Evolutionary conservation across 2,113 vertebrate genomes (phyloP).

Genomic region (Baryphthengus martii): DNA sequence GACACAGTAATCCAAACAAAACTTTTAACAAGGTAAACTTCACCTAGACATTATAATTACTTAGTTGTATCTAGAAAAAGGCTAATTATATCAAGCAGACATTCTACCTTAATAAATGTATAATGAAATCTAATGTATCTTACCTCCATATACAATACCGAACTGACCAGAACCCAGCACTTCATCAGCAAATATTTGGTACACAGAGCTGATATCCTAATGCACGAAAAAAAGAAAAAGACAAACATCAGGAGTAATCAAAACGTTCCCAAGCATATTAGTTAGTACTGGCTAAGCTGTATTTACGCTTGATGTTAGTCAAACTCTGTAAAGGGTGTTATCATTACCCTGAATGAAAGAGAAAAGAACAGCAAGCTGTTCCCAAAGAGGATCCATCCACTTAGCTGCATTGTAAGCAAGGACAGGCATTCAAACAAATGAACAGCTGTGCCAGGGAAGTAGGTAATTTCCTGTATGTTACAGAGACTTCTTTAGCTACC

Average conservation of each 20-base stretch:
- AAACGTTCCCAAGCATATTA: neutral
- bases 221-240: neutral
- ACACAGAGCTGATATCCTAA: constrained; percentile 96
- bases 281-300: neutral
- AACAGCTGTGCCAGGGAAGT: neutral
- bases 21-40: neutral
- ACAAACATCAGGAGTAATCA: neutral
- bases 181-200: constrained; percentile 99
- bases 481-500: neutral
- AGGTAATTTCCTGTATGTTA: neutral
- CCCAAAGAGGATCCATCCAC: neutral
- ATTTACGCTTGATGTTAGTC: neutral
- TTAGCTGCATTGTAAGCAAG: neutral
- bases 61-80: too few species aligned
- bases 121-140: neutral
- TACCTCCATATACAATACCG: constrained; percentile 98
- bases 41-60: too few species aligned
- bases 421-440: neutral
- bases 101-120: neutral
- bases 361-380: neutral
- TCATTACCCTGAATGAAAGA: neutral
- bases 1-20: neutral
- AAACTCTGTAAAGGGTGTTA: neutral
- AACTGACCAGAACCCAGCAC: constrained; percentile 98
- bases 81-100: neutral